A percentile compares a stretch with the other conserved stretches of the same genome.
Evolutionary conservation across 2,888 invertebrate genomes (phyloP).

Genomic region (Diadegma fenestrale): DNA sequence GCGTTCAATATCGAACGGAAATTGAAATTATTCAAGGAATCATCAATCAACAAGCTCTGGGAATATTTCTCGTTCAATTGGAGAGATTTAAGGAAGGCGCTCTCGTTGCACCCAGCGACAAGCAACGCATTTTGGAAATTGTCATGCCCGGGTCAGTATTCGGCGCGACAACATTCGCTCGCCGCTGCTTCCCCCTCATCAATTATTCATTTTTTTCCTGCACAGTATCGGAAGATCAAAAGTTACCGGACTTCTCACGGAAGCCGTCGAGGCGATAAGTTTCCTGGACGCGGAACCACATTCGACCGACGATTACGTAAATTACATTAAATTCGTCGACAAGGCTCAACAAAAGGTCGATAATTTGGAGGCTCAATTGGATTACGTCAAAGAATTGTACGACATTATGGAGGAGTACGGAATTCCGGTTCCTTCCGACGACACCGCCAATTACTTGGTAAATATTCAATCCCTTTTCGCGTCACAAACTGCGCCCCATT

Average conservation of each 20-base stretch:
- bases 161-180: too few relatives aligned
- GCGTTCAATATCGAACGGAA: conserved; percentile 90
- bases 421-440: conserved; percentile 91
- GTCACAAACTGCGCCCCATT: too few relatives aligned
- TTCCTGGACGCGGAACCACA: conserved; percentile 87
- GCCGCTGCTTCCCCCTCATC: too few relatives aligned
- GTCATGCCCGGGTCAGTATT: conserved; percentile 88
- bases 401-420: conserved; percentile 93
- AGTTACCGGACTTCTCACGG: conserved; percentile 85
- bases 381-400: conserved; percentile 93
- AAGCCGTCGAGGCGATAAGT: conserved; percentile 88
- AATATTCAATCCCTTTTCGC: too few relatives aligned
- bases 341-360: conserved; percentile 89
- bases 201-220: background rate
- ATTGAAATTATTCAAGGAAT: conserved; percentile 89
- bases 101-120: conserved; percentile 89
- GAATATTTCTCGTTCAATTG: conserved; percentile 90
- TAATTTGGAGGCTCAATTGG: conserved; percentile 90
- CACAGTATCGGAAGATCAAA: conserved; percentile 88
- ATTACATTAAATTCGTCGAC: conserved; percentile 90
- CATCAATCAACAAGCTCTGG: conserved; percentile 89
- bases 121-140: conserved; percentile 88
- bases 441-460: conserved; percentile 87
- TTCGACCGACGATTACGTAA: conserved; percentile 90
- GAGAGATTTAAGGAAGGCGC: conserved; percentile 90